Base-by-base conservation (phyloP, 2,113 vertebrate species). In the Electrona antarctica region DNA sequence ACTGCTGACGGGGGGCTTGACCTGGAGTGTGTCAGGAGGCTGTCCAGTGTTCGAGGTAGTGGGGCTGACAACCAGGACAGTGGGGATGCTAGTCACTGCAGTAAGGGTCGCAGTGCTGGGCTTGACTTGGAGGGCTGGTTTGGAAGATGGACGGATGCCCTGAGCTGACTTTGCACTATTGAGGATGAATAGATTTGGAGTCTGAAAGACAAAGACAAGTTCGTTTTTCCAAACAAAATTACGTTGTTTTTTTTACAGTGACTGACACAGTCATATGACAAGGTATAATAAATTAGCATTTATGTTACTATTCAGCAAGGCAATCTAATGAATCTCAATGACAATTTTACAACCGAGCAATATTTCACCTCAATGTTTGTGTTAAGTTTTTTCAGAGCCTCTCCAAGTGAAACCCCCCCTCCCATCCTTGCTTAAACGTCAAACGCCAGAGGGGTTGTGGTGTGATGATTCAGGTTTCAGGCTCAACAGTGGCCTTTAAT, bases 201-300 rank as follows among this genome's bases (percentile, higher is more conserved):
- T 60, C 89, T 90, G 74, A 63, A 74, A 74, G 29, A 81, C 28
- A 70, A 67, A 13, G 69, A 71, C 0, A 74, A 11, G 33, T 41
- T 41, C 3, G 33, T 41, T 41, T 41, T 41, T 21, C 21, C 21
- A 21, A 21, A 21, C 21, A 21, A 21, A 21, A 21, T 21, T 1
- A 21, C 21, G 21, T 21, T 21, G 21, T 1, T 21, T 21, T 21
- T 21, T 21, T 21, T 21, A 21, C 21, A 2, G 21, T 21, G 21
- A 21, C 21, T 21, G 21, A 21, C 21, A 21, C 21, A 21, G 33
- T 41, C 33, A 41, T 41, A 41, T 41, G 33, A 41, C 33, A 41
- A 3, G 33, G 33, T 41, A 41, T 21, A 21, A 21, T 21, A 41
- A 41, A 41, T 41, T 8, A 6, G 50, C 13, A 21, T 21, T 21